Conservation (phyloP, 2,888 invertebrate species). For the Sphinx pinastri region DNA sequence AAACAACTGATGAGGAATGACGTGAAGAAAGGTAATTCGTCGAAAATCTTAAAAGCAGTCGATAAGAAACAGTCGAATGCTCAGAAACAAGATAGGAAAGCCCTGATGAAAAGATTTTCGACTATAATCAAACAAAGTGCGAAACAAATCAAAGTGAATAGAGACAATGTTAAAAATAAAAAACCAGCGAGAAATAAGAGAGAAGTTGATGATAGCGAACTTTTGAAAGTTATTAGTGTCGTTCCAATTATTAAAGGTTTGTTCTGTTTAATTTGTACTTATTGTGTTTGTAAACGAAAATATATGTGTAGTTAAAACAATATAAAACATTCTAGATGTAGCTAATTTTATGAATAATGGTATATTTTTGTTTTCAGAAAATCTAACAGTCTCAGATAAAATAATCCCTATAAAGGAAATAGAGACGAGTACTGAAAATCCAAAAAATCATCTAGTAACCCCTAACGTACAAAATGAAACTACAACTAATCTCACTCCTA, state of each 20-base stretch:
- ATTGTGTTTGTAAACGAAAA: background rate
- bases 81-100: background rate
- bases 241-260: background rate
- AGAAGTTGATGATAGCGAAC: background rate
- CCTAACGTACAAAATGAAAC: background rate
- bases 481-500: background rate
- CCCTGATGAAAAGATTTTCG: slow-evolving; percentile 2
- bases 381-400: background rate
- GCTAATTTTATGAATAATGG: too few species aligned
- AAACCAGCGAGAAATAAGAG: slow-evolving; percentile 1
- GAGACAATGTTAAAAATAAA: background rate
- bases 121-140: background rate
- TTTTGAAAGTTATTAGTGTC: slow-evolving; percentile 9
- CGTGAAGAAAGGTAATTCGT: slow-evolving; percentile 33
- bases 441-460: background rate
- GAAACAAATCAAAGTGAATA: slow-evolving; percentile 13
- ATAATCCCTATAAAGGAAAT: slow-evolving; percentile 14
- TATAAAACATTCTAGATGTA: too few species aligned
- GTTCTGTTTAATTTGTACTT: background rate
- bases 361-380: background rate
- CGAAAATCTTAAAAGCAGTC: slow-evolving; percentile 19
- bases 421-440: background rate
- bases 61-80: background rate
- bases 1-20: slow-evolving; percentile 50
- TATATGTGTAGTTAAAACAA: too few species aligned